Base-by-base conservation (phyloP, 2,888 invertebrate genomes). In the Drosophila helvetica region DNA sequence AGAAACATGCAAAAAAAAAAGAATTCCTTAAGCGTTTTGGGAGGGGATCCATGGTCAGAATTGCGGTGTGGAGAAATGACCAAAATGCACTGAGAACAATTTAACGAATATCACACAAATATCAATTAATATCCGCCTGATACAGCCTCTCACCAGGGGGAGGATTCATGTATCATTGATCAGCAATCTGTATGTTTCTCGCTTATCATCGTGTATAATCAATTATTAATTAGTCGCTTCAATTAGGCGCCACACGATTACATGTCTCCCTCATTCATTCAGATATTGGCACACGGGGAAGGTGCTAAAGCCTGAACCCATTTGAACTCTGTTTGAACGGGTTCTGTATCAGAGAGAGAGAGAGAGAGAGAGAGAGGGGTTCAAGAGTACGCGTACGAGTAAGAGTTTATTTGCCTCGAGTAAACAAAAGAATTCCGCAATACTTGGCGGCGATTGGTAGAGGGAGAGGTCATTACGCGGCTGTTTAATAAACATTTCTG, bases 381-480 rank as follows among this genome's bases (percentile, higher is more conserved):
- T 15, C 5, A 46, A 22, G 45, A 45, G 43, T 50, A 33, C 25
- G 25, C 30, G 22, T 19, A 25, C 30, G 30, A 15, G 25, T 1
- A 3, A 17, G 50, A 15, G 22, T 22, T 27, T 47, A 38, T 54
- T 66, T 67, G 48, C 54, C 18, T n/a, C 42, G 9, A 17, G 4
- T 33, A 65, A 56, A 66, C 68, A 66, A 66, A 66, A 56, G 68
- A 66, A 56, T 56, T 67, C 43, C 56, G 68, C 65, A 66, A 65
- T 47, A 64, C n/a, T 47, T 27, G 65, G 10, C 51, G 65, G 10
- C 51, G 38, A 46, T 46, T 51, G 52, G 17, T 7, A 22, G 55
- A 66, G 67, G 65, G 67, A 66, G 67, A 55, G 56, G 68, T 67
- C 65, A 66, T 67, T 66, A 67, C 65, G 67, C 18, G 42, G 67